phyloP scores from a whole-genome alignment of 1,140 invertebrate genomes.

The Ceratosolen solmsi region DNA sequence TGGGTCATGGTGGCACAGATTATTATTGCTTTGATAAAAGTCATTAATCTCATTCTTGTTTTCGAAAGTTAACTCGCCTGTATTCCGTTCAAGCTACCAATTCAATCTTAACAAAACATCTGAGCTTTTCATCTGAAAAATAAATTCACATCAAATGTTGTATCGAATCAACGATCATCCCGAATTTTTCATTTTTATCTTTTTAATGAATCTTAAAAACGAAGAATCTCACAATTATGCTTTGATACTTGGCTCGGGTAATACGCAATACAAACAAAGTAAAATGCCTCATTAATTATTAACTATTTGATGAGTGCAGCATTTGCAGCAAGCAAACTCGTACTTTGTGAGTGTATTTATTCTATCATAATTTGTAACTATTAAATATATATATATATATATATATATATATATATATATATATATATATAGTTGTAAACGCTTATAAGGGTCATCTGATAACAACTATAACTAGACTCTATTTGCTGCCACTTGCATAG shows the following conservation, averaged over 20 bases:
- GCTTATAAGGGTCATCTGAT: slow-evolving; percentile 68
- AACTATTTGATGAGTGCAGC: slow-evolving; percentile 30
- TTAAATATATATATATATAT: slow-evolving; percentile 19
- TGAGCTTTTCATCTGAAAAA: no score
- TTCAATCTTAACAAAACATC: background rate
- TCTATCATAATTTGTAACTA: slow-evolving; percentile 38
- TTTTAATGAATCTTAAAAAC: slow-evolving; percentile 1
- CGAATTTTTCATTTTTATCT: background rate
- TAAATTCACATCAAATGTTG: background rate
- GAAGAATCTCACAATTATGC: slow-evolving; percentile 48
- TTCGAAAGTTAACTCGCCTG: background rate
- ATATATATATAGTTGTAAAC: slow-evolving; percentile 57
- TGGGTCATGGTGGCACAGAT: slow-evolving; percentile 25
- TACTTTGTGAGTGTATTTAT: slow-evolving; percentile 45
- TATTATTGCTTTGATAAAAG: slow-evolving; percentile 34
- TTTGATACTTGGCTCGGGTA: slow-evolving; percentile 49
- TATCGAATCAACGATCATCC: background rate
- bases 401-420: slow-evolving; percentile 32
- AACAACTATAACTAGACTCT: slow-evolving; percentile 65
- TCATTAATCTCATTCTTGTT: slow-evolving; percentile 36
- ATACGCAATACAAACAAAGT: slow-evolving; percentile 23
- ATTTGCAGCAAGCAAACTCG: slow-evolving; percentile 41
- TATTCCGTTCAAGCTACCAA: background rate
- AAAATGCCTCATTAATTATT: slow-evolving; percentile 44
- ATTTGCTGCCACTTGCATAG: slow-evolving; percentile 55